phyloP scores from a whole-genome alignment of 2,888 invertebrate species.

The Willowsia nigromaculata region DNA sequence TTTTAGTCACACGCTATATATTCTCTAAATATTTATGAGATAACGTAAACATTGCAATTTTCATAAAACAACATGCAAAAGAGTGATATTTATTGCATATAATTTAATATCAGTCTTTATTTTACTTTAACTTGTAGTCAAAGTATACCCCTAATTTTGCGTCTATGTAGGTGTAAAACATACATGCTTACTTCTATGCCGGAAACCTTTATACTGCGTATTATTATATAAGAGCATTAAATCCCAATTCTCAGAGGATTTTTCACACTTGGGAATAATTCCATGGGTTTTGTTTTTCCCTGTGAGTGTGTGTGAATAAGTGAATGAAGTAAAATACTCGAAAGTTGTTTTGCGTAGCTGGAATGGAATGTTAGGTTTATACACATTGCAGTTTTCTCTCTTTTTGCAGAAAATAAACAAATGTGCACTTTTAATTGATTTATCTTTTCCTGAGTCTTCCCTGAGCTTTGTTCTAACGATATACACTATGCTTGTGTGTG shows the following conservation, averaged over 20 bases:
- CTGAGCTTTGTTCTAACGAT: background rate
- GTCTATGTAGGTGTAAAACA: background rate
- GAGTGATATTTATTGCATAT: background rate
- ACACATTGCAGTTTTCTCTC: background rate
- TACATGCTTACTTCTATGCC: background rate
- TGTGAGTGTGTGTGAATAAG: slow-evolving; percentile 13
- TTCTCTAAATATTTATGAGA: background rate
- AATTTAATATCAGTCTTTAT: background rate
- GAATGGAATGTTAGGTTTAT: background rate
- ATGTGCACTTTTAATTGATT: slow-evolving; percentile 63
- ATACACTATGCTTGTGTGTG: background rate
- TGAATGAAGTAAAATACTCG: slow-evolving; percentile 30
- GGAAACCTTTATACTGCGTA: background rate
- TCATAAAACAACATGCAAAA: too few species aligned
- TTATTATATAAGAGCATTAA: slow-evolving; percentile 63
- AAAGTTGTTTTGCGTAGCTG: background rate
- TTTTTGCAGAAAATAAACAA: background rate
- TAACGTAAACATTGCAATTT: background rate
- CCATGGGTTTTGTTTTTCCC: slow-evolving; percentile 61
- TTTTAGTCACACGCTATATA: too few species aligned
- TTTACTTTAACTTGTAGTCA: too few species aligned
- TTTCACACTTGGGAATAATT: slow-evolving; percentile 69
- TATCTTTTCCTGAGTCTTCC: slow-evolving; percentile 27
- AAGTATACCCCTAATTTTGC: too few species aligned
- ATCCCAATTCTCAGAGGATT: slow-evolving; percentile 66